Evolutionary conservation across 2,888 invertebrate species (phyloP).

Genomic region (Cephalotes varians): DNA sequence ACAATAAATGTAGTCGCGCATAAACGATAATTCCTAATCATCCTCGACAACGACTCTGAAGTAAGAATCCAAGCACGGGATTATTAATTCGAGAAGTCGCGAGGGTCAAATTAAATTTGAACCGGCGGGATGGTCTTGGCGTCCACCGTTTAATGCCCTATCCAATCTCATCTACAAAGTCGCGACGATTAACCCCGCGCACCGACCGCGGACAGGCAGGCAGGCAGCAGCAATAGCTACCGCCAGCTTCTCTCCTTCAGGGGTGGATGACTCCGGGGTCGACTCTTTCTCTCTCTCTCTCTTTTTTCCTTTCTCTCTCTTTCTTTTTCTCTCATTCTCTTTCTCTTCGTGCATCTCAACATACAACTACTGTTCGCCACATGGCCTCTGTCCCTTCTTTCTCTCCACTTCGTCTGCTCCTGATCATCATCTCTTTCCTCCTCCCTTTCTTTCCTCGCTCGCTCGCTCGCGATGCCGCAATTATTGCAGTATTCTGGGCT

Average conservation of each 20-base stretch:
- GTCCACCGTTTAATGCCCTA: conserved; percentile 75
- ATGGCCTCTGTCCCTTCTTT: conserved; percentile 70
- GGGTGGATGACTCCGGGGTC: conserved; percentile 78
- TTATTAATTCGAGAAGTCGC: conserved; percentile 58
- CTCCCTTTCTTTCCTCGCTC: conserved; percentile 34
- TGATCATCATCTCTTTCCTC: conserved; percentile 34
- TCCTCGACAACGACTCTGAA: conserved; percentile 30
- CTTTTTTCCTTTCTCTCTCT: conserved; percentile 9
- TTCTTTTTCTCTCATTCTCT: conserved; percentile 10
- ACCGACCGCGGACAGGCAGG: conserved; percentile 56
- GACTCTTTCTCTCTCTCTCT: conserved; percentile 58
- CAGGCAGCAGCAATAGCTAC: conserved; percentile 68
- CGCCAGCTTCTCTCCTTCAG: conserved; percentile 69
- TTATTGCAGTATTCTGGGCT: conserved; percentile 77
- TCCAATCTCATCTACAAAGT: conserved; percentile 73
- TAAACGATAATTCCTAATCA: conserved; percentile 51
- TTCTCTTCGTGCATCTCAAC: conserved; percentile 64
- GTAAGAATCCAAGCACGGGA: conserved; percentile 53
- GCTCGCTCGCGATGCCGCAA: conserved; percentile 68
- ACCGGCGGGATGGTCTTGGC: conserved; percentile 68
- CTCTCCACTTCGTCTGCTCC: conserved; percentile 34
- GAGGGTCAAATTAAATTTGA: conserved; percentile 74
- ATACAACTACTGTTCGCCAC: conserved; percentile 75
- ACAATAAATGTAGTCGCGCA: conserved; percentile 47
- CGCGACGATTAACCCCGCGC: conserved; percentile 72